Conservation (phyloP, 2,888 invertebrate species). For the Folsomia manolachei region DNA sequence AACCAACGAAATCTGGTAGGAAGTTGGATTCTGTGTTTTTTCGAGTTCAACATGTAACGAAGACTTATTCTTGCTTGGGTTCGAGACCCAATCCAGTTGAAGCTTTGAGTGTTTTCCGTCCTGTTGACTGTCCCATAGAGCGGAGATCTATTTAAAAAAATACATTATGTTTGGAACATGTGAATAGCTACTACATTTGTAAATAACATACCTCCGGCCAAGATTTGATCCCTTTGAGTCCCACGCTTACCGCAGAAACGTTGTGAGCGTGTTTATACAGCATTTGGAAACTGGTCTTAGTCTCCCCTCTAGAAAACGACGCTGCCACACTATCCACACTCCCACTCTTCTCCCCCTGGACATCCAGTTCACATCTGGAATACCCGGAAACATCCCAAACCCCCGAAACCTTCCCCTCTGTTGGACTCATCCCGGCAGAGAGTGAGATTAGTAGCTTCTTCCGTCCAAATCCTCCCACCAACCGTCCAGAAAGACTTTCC, state of each 20-base stretch:
- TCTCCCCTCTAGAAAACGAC: not conserved
- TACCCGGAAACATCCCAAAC: conserved; percentile 25
- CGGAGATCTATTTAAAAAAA: not conserved
- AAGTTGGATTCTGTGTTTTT: not conserved
- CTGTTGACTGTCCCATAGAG: not conserved
- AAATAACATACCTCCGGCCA: not conserved
- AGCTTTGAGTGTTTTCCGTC: not conserved
- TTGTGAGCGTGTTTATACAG: not conserved
- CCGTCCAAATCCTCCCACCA: not conserved
- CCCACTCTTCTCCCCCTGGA: conserved; percentile 18
- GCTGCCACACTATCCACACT: not conserved
- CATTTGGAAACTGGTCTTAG: not conserved
- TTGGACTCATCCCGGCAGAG: not conserved
- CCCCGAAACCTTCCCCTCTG: not conserved
- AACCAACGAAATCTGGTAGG: not conserved
- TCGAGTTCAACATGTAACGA: not conserved
- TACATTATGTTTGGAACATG: not conserved
- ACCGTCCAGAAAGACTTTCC: not conserved
- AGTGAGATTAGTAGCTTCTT: not conserved
- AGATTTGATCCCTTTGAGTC: not conserved
- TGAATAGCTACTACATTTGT: not conserved
- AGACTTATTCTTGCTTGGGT: not conserved
- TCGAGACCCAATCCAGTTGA: not conserved
- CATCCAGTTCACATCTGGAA: conserved; percentile 23
- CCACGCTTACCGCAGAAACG: not conserved